Evolutionary conservation across 2,113 vertebrate species (phyloP), one percentile per base, ranked within the genome.

Genomic region (Corythaeola cristata): DNA sequence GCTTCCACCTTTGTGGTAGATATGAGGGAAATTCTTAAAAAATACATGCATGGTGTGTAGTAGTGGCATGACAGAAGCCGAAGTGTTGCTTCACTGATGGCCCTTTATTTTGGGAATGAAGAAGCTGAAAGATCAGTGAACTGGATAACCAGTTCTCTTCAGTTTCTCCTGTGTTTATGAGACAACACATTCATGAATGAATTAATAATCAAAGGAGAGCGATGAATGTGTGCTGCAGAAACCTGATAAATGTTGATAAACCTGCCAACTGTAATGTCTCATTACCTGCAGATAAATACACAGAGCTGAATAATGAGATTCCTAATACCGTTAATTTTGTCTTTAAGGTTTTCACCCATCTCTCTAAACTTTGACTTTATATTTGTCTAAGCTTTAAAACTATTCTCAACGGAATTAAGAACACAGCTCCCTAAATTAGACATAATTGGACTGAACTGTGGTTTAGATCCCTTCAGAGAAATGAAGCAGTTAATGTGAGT

Each of bases 381-480:
- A 55, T 82, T 92, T 94, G 62, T 74, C 59, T 78, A 96, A 94
- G 73, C 88, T 94, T 94, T 92, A 33, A 53, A 52, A 10, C 33
- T 85, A 16, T 90, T 89, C 86, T 39, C 78, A 50, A 4, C 80
- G 72, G 91, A 95, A 75, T 88, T 95, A 84, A 69, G 87, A 89
- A 35, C 56, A 71, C 28, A 56, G 35, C 62, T 94, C 78, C 69
- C 50, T 86, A 95, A 93, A 96, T 93, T 87, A 89, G 95, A 78
- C 60, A 19, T 95, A 95, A 97, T 93, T 97, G 91, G 67, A 77
- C 89, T 86, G 87, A 95, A 95, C 56, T 92, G 59, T 2, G 5
- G 62, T 73, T 95, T 78, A 87, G 94, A 71, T 91, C 95, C 72
- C 85, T 95, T 95, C 89, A 88, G 93, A 96, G 88, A 96, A 97